phyloP scores from a whole-genome alignment of 2,113 vertebrate species.

The Saguinus midas region DNA sequence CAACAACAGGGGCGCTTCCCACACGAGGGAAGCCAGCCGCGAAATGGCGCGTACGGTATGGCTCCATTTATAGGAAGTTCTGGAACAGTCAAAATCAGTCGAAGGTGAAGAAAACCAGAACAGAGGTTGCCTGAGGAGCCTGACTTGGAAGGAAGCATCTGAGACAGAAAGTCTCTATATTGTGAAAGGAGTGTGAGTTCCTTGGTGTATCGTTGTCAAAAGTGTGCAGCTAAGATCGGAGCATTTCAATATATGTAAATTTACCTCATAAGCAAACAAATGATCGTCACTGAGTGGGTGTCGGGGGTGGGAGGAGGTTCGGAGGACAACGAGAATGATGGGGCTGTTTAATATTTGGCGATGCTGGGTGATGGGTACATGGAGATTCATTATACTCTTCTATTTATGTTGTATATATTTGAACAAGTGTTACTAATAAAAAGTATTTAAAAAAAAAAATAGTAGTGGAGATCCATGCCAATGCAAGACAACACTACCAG shows the following conservation, averaged over 20 bases:
- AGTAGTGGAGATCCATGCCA: neutral
- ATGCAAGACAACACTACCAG: neutral
- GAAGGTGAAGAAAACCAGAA: neutral
- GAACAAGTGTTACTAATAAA: neutral
- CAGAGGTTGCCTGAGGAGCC: neutral
- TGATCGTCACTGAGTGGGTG: accelerated
- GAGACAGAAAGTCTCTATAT: neutral
- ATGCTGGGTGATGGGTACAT: neutral
- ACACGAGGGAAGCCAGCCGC: accelerated
- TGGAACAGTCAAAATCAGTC: neutral
- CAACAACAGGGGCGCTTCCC: no score
- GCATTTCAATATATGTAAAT: neutral
- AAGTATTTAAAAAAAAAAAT: neutral
- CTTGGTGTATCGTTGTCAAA: accelerated
- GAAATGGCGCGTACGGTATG: accelerated
- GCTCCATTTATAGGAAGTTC: neutral
- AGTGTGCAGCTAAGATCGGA: accelerated
- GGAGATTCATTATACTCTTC: neutral
- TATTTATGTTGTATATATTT: neutral
- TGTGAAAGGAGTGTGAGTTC: neutral
- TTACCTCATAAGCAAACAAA: neutral
- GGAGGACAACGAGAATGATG: neutral
- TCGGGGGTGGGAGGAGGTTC: neutral
- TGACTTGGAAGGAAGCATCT: neutral
- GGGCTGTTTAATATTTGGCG: neutral